A percentile compares a stretch with the other conserved stretches of the same genome.
Conservation (phyloP, 2,888 invertebrate species). For the Drosophila putrida region DNA sequence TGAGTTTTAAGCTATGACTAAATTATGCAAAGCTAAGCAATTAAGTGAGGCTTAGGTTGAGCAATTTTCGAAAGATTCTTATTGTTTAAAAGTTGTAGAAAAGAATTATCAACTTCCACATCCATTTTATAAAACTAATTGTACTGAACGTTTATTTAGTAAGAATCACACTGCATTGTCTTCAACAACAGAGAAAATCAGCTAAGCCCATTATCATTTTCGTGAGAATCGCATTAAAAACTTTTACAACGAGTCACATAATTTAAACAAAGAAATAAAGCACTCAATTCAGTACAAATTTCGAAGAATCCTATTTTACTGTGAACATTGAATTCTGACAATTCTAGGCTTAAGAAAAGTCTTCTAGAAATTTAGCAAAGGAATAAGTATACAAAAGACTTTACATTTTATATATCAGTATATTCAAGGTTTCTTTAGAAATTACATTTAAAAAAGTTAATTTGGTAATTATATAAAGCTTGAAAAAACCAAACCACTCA, state of each 20-base stretch:
- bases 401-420: no score
- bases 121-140: no score
- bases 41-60: constrained; percentile 2
- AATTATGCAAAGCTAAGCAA: constrained; percentile 13
- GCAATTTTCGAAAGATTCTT: neutral
- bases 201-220: neutral
- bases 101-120: neutral
- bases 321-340: neutral
- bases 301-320: no score
- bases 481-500: no score
- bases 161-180: neutral
- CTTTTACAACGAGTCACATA: neutral
- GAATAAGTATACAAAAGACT: neutral
- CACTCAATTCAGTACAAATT: neutral
- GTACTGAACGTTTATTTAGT: neutral
- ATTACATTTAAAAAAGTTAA: no score
- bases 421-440: no score
- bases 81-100: neutral
- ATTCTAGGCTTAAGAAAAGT: neutral
- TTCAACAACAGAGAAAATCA: neutral
- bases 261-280: no score
- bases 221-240: neutral
- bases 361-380: neutral
- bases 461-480: no score
- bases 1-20: neutral